A percentile compares a stretch with the other conserved stretches of the same genome.
Conservation (phyloP, 2,797 vertebrate species). For the Hippocampus kuda region DNA sequence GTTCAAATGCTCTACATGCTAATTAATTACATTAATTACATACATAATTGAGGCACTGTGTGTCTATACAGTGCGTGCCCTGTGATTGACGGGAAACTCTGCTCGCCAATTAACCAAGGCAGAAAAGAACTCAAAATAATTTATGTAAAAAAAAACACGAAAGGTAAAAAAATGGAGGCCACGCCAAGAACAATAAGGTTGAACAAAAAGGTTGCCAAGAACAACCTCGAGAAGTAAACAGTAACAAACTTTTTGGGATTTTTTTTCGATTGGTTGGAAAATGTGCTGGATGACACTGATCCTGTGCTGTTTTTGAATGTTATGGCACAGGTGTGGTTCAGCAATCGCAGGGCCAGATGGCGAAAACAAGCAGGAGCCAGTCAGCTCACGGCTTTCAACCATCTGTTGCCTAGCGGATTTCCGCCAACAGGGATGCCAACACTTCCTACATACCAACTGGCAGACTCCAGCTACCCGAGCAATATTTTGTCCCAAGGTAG, state of each 20-base stretch:
- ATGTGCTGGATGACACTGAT: neutral
- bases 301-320: neutral
- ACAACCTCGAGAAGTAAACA: no score
- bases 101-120: no score
- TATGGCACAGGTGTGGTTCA: conserved; percentile 87
- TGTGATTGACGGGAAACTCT: no score
- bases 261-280: neutral
- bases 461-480: conserved; percentile 77
- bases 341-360: conserved; percentile 90
- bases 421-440: conserved; percentile 85
- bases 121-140: no score
- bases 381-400: conserved; percentile 92
- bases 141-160: no score
- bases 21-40: neutral
- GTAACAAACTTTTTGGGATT: no score
- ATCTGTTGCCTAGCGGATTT: conserved; percentile 90
- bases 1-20: neutral
- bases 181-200: no score
- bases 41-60: no score
- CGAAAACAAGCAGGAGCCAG: conserved; percentile 94
- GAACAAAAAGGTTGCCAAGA: no score
- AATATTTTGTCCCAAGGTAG: conserved; percentile 83
- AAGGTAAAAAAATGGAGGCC: no score
- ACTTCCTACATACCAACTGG: conserved; percentile 86
- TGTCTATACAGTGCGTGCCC: no score